A percentile compares a stretch with the other conserved stretches of the same genome.
Conservation (phyloP, 2,113 vertebrate genomes). For the Xenopus laevis region DNA sequence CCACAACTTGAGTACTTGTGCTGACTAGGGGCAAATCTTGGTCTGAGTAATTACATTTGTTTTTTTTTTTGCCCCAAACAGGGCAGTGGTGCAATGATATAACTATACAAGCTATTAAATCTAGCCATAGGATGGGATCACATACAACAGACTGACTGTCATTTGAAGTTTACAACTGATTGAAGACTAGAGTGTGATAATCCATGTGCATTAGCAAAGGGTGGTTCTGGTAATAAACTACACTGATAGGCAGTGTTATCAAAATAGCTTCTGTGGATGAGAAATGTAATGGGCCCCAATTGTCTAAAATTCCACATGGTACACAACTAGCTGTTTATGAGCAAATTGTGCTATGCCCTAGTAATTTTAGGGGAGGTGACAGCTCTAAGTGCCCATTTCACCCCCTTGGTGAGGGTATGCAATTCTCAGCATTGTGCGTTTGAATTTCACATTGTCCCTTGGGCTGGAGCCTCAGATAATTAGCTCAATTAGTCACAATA, state of each 20-base stretch:
- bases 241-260: background rate
- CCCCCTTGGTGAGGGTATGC: conserved; percentile 18
- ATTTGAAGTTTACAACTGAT: no score
- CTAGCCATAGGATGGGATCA: no score
- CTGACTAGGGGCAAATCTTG: no score
- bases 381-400: conserved; percentile 17
- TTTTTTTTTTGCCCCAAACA: no score
- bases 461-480: conserved; percentile 99
- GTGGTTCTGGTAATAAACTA: background rate
- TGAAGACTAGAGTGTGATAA: no score
- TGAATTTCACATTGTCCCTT: conserved; percentile 87
- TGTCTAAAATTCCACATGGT: background rate
- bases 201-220: no score
- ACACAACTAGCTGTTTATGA: conserved; percentile 14
- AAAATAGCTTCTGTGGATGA: background rate
- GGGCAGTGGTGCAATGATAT: no score
- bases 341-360: conserved; percentile 35
- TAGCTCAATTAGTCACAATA: conserved; percentile 99
- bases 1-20: no score
- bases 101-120: no score
- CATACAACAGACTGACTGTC: no score
- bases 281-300: background rate
- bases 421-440: conserved; percentile 58
- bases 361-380: conserved; percentile 43
- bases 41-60: no score